Evolutionary conservation across 2,113 vertebrate species (phyloP).

Genomic region (Pseudorectes ferrugineus): DNA sequence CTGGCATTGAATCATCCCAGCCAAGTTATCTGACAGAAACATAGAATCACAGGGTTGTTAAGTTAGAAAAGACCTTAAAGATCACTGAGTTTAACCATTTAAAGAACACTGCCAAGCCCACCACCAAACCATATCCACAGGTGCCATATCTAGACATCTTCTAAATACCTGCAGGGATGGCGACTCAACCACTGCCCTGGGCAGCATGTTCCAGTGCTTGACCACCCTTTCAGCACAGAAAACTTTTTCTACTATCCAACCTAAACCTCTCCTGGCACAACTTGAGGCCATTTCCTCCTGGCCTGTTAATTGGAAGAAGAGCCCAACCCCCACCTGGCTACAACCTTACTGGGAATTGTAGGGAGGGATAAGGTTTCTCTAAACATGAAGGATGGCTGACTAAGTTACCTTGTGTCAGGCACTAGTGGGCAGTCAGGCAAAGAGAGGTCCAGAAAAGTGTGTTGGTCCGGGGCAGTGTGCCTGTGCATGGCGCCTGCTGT

Average conservation of each 20-base stretch:
- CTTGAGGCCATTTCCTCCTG: not conserved
- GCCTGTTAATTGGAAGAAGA: not conserved
- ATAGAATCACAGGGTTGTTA: not conserved
- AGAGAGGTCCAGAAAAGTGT: not conserved
- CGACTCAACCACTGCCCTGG: not conserved
- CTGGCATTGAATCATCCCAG: not conserved
- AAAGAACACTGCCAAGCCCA: not conserved
- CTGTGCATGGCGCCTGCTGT: not conserved
- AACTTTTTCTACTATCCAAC: not conserved
- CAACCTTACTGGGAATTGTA: not conserved
- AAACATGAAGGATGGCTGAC: not conserved
- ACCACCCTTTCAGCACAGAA: not conserved
- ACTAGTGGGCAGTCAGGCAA: accelerated
- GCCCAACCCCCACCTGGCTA: no score
- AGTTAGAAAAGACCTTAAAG: not conserved
- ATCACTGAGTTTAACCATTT: not conserved
- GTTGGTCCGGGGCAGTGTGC: not conserved
- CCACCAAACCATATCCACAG: not conserved
- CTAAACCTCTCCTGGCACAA: not conserved
- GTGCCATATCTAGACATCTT: not conserved
- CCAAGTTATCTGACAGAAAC: not conserved
- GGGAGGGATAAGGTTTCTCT: not conserved
- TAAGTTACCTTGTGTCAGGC: not conserved
- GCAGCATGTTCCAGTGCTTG: not conserved
- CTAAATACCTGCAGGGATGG: not conserved